Percentiles rank a stretch among this genome's conserved stretches.
Conservation (phyloP, 2,888 invertebrate genomes). For the Helobdella robusta region DNA sequence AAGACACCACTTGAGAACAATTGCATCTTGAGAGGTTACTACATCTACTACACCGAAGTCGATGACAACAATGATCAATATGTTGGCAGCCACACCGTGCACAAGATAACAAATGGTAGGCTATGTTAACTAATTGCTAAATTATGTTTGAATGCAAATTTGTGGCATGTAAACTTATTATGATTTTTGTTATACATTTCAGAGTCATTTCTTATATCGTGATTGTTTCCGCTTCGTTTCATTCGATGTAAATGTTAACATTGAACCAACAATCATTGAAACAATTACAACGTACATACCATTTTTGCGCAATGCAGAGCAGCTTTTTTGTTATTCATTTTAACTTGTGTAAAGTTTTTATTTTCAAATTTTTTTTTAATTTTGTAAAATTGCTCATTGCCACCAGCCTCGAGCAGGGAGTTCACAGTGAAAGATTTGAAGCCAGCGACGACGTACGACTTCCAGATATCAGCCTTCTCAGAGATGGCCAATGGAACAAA, state of each 20-base stretch:
- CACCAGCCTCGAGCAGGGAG: constrained; percentile 36
- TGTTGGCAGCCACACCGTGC: constrained; percentile 9
- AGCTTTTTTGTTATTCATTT: too few species aligned
- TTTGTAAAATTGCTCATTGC: too few species aligned
- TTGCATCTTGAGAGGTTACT: constrained; percentile 91
- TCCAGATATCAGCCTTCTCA: constrained; percentile 85
- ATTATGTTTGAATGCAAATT: background rate
- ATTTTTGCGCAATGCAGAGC: too few species aligned
- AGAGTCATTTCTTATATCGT: too few species aligned
- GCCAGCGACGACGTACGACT: constrained; percentile 80
- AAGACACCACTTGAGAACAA: constrained; percentile 87
- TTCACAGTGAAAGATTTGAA: constrained; percentile 78
- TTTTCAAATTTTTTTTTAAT: too few species aligned
- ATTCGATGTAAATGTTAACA: too few species aligned
- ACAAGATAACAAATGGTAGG: background rate
- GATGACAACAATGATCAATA: constrained; percentile 32
- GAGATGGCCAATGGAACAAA: constrained; percentile 91
- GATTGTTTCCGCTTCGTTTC: too few species aligned
- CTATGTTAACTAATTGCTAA: too few species aligned
- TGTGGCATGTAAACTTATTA: background rate
- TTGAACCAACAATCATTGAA: too few species aligned
- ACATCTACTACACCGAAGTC: constrained; percentile 60
- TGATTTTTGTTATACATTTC: too few species aligned
- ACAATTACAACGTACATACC: too few species aligned
- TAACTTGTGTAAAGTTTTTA: too few species aligned